Conservation (phyloP, 1,140 invertebrate species). For the Lordiphosa collinella region DNA sequence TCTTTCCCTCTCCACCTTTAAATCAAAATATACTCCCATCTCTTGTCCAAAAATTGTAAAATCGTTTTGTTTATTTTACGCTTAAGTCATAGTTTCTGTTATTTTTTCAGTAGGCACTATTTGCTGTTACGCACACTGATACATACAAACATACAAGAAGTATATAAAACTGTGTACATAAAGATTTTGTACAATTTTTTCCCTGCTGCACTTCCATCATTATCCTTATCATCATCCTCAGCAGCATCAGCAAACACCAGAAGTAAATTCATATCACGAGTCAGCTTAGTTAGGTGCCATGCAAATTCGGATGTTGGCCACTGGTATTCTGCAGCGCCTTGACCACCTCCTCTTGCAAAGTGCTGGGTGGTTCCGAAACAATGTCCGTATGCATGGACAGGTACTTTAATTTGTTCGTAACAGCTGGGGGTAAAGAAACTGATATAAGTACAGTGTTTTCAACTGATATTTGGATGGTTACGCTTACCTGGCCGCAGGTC, state of each 20-base stretch:
- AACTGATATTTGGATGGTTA: no score
- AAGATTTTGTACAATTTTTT: conserved; percentile 62
- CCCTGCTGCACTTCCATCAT: conserved; percentile 9
- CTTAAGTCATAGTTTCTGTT: conserved; percentile 46
- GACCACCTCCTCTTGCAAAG: conserved; percentile 91
- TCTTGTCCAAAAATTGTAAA: conserved; percentile 61
- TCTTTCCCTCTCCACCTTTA: no score
- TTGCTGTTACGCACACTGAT: conserved; percentile 39
- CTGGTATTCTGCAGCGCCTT: conserved; percentile 69
- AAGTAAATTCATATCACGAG: conserved; percentile 70
- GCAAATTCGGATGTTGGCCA: conserved; percentile 75
- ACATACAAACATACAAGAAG: conserved; percentile 15
- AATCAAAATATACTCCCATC: neutral
- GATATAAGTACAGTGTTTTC: neutral
- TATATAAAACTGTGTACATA: conserved; percentile 38
- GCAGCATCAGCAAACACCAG: conserved; percentile 20
- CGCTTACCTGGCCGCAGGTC: conserved; percentile 93
- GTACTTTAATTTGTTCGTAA: conserved; percentile 93
- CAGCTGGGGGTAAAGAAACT: conserved; percentile 83
- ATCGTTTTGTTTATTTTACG: conserved; percentile 69
- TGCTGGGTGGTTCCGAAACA: conserved; percentile 89
- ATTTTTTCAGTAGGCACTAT: conserved; percentile 49
- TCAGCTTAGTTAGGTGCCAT: conserved; percentile 54
- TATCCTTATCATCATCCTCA: no score
- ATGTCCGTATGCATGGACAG: conserved; percentile 96